Conservation (phyloP, 1,140 invertebrate species). For the Asobara japonica region DNA sequence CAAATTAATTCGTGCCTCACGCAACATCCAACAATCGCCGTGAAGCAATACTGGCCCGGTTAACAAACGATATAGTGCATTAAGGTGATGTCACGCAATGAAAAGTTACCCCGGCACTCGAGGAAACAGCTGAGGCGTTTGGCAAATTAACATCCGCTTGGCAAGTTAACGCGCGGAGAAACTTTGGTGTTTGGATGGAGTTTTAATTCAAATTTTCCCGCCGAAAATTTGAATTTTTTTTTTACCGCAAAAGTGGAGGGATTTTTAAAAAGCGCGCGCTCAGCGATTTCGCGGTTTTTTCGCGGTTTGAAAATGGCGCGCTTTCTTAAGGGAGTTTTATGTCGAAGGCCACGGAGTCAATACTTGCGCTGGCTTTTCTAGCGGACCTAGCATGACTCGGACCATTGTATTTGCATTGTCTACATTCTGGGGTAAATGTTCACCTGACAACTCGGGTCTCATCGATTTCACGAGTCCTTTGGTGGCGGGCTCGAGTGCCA, state of each 20-base stretch:
- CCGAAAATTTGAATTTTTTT: background rate
- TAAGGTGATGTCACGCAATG: background rate
- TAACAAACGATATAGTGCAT: background rate
- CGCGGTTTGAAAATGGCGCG: no score
- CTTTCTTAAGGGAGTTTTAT: background rate
- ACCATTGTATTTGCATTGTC: background rate
- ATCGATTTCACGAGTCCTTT: background rate
- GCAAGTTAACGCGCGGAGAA: no score
- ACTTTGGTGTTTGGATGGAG: no score
- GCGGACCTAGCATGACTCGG: background rate
- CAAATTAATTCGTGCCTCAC: conserved; percentile 35
- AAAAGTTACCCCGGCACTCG: conserved; percentile 7
- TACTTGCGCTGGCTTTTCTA: background rate
- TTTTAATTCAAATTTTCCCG: background rate
- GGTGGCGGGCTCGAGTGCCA: background rate
- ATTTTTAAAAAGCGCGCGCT: no score
- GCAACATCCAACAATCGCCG: background rate
- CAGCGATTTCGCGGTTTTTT: no score
- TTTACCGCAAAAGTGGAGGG: no score
- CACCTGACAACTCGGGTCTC: background rate
- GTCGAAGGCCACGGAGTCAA: background rate
- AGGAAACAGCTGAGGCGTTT: conserved; percentile 18
- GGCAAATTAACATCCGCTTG: conserved; percentile 33
- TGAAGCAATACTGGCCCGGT: conserved; percentile 21
- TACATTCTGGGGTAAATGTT: background rate